Base-by-base conservation (phyloP, 2,113 vertebrate species). In the Lichenostomus cassidix region DNA sequence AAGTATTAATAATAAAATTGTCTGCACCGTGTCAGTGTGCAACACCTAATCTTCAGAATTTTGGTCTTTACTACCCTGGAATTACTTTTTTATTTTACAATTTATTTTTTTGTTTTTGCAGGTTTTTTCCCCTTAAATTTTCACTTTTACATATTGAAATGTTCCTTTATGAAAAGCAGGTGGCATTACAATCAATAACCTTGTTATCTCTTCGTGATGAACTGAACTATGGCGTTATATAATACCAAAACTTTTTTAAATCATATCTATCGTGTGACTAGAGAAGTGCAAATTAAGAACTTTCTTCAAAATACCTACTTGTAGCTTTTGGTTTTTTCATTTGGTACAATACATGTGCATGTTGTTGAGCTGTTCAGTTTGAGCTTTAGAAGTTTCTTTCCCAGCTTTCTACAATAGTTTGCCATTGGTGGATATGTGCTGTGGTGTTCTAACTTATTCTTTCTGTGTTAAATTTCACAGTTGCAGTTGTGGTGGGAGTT, bases 191-290 rank as follows among this genome's bases (percentile, higher is more conserved):
- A 33, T 44, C 18, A 70, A 16, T 44, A 60, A 18, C 10, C 9
- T 73, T 56, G 16, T 69, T 91, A 50, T 12, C 13, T 22, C 35
- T 59, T 11, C 52, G 33, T 81, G 63, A 60, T 80, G 13, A 86
- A 49, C 37, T 42, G 37, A 82, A 87, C 89, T 31, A 4, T 96
- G 95, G 95, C 85, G 80, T 97, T 97, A 97, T 96, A 96, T 95
- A 96, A 97, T 96, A 95, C 37, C 92, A 95, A 96, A 94, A 69
- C 21, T 4, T 91, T 91, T 73, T 15, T 0, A 53, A 75, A 23
- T 35, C 6, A 4, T 31, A 1, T 25, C 0, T 67, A 12, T 56
- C 5, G 17, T 41, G 9, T 62, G 42, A 90, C 44, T 60, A 75
- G 42, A 63, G 39, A 63, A 83, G 24, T 46, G 19, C 21, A 12